Conservation (phyloP, 2,888 invertebrate species). For the Mythimna loreyi region DNA sequence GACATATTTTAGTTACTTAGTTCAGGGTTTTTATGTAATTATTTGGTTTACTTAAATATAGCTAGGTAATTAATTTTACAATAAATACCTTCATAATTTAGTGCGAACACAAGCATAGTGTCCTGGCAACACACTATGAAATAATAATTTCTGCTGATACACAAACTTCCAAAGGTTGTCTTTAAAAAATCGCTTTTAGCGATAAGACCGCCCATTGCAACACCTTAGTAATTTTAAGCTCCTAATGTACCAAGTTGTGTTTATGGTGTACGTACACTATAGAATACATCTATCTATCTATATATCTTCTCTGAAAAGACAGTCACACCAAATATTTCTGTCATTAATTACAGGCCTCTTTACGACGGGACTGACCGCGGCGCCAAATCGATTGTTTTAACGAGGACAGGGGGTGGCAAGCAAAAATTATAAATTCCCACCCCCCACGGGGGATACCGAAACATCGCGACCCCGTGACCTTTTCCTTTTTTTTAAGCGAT, state of each 20-base stretch:
- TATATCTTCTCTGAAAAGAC: background rate
- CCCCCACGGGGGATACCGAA: slow-evolving; percentile 64
- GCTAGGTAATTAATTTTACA: no score
- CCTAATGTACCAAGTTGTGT: no score
- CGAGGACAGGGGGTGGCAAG: slow-evolving; percentile 45
- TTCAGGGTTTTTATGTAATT: no score
- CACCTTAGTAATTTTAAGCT: no score
- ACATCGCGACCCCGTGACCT: slow-evolving; percentile 81
- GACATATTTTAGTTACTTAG: no score
- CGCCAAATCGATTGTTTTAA: slow-evolving; percentile 51
- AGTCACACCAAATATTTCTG: slow-evolving; percentile 5
- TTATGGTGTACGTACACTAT: no score
- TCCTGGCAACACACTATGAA: background rate
- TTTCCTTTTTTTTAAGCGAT: slow-evolving; percentile 79
- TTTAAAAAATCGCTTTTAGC: no score
- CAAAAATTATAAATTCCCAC: slow-evolving; percentile 65
- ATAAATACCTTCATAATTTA: background rate
- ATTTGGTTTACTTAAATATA: no score
- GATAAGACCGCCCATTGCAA: no score
- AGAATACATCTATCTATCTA: no score
- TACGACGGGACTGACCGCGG: slow-evolving; percentile 38
- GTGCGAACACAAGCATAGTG: background rate
- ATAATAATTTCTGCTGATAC: background rate
- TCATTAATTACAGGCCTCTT: slow-evolving; percentile 14
- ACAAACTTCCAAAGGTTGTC: no score